These are phyloP conservation scores for Tachystola acroxantha DNA, from an alignment of 2,888 invertebrate species.

Conservation along the genomic window DNA sequence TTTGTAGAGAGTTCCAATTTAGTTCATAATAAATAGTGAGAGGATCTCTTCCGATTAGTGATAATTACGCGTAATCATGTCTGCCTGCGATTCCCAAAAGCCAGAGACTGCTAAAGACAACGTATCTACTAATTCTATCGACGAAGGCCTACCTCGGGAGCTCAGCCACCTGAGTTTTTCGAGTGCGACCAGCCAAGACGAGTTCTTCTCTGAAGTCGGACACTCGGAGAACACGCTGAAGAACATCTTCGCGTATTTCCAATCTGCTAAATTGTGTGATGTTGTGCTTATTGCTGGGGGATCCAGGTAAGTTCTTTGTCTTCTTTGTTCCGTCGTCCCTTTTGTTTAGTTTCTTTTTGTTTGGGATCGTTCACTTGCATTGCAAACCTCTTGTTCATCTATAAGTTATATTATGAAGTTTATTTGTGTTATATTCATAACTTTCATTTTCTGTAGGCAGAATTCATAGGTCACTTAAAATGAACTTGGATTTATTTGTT, in stretches of 20 bases:
- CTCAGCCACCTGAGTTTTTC: constrained; percentile 82
- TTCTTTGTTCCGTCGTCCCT: background rate
- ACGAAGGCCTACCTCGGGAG: constrained; percentile 81
- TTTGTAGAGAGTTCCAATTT: constrained; percentile 12
- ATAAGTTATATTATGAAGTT: no score
- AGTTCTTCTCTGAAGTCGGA: constrained; percentile 85
- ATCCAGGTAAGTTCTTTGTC: constrained; percentile 64
- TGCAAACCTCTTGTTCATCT: no score
- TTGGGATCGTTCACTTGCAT: no score
- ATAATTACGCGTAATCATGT: constrained; percentile 35
- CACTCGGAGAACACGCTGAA: constrained; percentile 90
- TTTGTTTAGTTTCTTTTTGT: constrained; percentile 9
- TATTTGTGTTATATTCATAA: no score
- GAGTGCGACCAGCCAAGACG: constrained; percentile 85
- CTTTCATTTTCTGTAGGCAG: no score
- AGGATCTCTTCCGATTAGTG: background rate
- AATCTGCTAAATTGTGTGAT: constrained; percentile 91
- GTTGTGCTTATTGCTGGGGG: constrained; percentile 90
- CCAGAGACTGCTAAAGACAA: constrained; percentile 62
- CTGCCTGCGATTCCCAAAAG: constrained; percentile 60
- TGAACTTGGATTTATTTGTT: no score
- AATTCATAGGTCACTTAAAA: no score
- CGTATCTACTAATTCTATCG: constrained; percentile 69
- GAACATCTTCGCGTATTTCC: constrained; percentile 89
- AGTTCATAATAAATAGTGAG: background rate